Conservation (phyloP, 2,113 vertebrate species). For the Gambusia holbrooki region DNA sequence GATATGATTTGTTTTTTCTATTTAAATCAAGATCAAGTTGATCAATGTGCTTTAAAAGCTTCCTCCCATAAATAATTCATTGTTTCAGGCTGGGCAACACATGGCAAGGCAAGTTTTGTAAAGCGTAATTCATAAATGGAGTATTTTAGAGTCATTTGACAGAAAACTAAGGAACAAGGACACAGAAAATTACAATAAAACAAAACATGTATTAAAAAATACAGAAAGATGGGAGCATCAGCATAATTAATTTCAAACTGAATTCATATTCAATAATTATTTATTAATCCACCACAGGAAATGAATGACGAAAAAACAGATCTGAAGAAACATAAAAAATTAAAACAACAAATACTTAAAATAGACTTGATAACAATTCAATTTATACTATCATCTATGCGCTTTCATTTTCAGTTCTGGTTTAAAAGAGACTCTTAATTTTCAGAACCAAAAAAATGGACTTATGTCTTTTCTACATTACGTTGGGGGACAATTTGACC, state of each 20-base stretch:
- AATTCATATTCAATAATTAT: too few species aligned
- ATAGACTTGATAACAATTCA: too few species aligned
- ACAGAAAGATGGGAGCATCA: neutral
- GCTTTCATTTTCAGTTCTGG: too few species aligned
- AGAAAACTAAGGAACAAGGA: too few species aligned
- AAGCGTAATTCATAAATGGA: neutral
- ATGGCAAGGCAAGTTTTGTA: neutral
- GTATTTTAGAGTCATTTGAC: neutral
- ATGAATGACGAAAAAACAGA: too few species aligned
- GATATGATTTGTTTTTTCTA: neutral
- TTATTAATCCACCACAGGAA: too few species aligned
- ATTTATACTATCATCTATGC: too few species aligned
- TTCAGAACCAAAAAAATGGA: neutral
- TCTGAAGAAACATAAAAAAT: too few species aligned
- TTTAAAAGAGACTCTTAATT: neutral
- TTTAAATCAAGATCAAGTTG: neutral
- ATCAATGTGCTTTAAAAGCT: slow-evolving; percentile 62
- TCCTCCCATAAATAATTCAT: slow-evolving; percentile 65
- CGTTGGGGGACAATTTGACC: neutral
- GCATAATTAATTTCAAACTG: too few species aligned
- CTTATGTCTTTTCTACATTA: neutral
- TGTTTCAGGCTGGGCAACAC: slow-evolving; percentile 23
- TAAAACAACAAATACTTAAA: too few species aligned
- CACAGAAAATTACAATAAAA: neutral
- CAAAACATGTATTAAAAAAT: neutral